Percentiles rank a stretch among this genome's conserved stretches.
phyloP scores from a whole-genome alignment of 2,113 vertebrate genomes.

The Sakesphorus luctuosus region DNA sequence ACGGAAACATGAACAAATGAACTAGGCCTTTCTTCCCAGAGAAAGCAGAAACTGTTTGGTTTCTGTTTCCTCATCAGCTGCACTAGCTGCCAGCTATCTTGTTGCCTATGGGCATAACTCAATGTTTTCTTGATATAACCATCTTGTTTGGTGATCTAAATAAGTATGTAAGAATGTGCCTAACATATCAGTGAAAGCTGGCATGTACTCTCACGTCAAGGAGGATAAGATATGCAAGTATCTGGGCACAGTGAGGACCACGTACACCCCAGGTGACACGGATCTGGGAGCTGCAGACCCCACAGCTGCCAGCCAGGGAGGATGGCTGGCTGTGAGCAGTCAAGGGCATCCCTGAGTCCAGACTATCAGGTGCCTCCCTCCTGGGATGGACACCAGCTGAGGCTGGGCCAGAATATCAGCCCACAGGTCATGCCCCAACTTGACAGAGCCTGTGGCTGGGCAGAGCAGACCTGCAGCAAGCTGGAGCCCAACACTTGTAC shows the following conservation, averaged over 20 bases:
- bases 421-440: not conserved
- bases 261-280: not conserved
- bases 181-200: not conserved
- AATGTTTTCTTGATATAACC: not conserved
- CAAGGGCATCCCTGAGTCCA: not conserved
- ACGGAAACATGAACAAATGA: not conserved
- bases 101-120: not conserved
- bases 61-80: not conserved
- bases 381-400: not conserved
- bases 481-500: not conserved
- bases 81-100: not conserved
- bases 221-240: not conserved
- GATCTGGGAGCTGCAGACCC: not conserved
- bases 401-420: not conserved
- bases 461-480: not conserved
- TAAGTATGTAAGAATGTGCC: not conserved
- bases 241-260: not conserved
- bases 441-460: not conserved
- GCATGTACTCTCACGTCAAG: not conserved
- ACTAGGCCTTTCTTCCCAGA: not conserved
- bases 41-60: not conserved
- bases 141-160: not conserved
- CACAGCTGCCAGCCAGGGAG: not conserved
- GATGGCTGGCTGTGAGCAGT: not conserved
- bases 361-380: not conserved